Evolutionary conservation across 2,113 vertebrate genomes (phyloP), one percentile per base, ranked within the genome.

Genomic region (Kryptolebias marmoratus): DNA sequence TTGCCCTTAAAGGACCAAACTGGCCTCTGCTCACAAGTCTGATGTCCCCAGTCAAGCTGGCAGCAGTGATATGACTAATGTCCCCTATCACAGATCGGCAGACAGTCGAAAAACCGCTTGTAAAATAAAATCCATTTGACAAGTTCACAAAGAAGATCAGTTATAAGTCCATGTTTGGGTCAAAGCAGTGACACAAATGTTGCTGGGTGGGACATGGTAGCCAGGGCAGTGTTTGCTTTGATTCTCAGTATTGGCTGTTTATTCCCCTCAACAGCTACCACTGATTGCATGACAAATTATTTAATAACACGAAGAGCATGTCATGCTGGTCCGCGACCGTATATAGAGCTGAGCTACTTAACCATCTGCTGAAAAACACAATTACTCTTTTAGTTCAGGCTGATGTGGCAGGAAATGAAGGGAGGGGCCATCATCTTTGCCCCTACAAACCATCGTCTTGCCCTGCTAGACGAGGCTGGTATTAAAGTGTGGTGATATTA

Each of bases 101-200:
- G 64, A 64, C 58, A 72, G 80, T 73, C 71, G 70, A 79, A 88
- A 75, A 83, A 71, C 77, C 80, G 68, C 84, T 83, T 80, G 81
- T 88, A 65, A 81, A 87, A 79, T 79, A 85, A 86, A 79, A 81
- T 73, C 68, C 75, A 75, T 77, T 89, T 82, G 73, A 87, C 83
- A 88, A 75, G 68, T 79, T 79, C 73, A 65, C 84, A 78, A 71
- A 83, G 68, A 68, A 83, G 74, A 87, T 87, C 82, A 88, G 87
- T 86, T 78, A 76, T 65, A 50, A 14, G 64, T 81, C 84, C 71
- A 52, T 13, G 53, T 74, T 72, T 69, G 59, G 64, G 80, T 84
- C 77, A 84, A 78, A 88, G 74, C 55, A 9, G 49, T 53, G 66
- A 73, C 74, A 81, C 18, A 67, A 75, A 55, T 53, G 53, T 61